Evolutionary conservation across 2,888 invertebrate genomes (phyloP), one percentile per base, ranked within the genome.

Genomic region (Alitta virens): DNA sequence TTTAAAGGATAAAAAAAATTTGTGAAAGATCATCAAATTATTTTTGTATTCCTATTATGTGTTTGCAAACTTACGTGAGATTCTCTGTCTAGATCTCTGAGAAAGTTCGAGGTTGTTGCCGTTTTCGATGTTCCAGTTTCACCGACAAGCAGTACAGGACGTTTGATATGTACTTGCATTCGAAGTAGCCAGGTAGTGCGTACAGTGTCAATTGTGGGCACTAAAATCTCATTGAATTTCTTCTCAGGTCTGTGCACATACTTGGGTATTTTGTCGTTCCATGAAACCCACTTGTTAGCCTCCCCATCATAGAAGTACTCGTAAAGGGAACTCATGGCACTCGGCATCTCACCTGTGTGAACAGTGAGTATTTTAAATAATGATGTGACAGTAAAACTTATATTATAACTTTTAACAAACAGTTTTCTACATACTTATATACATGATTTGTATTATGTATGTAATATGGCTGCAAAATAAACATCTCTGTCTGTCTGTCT

Each of bases 61-160:
- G n/a, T n/a, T n/a, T n/a, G n/a, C n/a, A n/a, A 18, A 51, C 75
- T 86, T 76, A 91, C 91, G 80, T 87, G 74, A 49, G 73, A 67
- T 7, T 80, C 79, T 40, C 71, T 73, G 65, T 90, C 87, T 27
- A 94, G 78, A 63, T 87, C 87, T 51, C 89, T 85, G 54, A 94
- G 83, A 80, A 91, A 94, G 76, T 91, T 90, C 58, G 88, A 88
- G 62, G 92, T 89, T 54, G 93, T 91, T 0, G 94, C 93, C 0
- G 94, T 92, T 84, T 95, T 95, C 0, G 94, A 93, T 1, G 94
- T 93, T 7, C 94, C 94, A 0, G 93, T 92, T 74, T 94, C 94
- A 0, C 95, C 95, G 0, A 94, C 89, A 2, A 95, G 84, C 2
- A 94, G 84, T 0, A 92, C 88, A 0, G 95, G 94, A 52, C 90